Conservation (phyloP, 2,797 vertebrate genomes). For the Mallotus villosus region DNA sequence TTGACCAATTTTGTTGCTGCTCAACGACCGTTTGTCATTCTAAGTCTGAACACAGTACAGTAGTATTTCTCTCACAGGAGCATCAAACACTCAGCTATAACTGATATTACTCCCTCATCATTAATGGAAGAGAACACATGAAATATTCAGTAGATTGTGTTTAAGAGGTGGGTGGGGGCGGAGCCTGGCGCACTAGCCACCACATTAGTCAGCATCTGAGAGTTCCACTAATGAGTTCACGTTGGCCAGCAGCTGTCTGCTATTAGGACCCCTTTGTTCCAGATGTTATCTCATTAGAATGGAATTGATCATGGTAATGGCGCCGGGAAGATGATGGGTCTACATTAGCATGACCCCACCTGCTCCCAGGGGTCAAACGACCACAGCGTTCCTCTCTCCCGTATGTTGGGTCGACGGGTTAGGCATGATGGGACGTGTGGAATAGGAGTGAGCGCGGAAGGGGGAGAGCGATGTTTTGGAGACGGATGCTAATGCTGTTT, state of each 20-base stretch:
- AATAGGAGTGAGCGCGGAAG: neutral
- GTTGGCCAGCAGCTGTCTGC: constrained; percentile 77
- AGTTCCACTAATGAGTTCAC: constrained; percentile 72
- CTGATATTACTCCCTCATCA: constrained; percentile 52
- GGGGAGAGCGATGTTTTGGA: neutral
- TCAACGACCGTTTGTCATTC: constrained; percentile 66
- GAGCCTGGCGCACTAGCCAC: constrained; percentile 53
- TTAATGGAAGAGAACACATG: constrained; percentile 57
- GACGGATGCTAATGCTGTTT: constrained; percentile 3
- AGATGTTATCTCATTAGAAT: constrained; percentile 80
- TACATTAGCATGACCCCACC: constrained; percentile 61
- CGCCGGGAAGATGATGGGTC: constrained; percentile 69
- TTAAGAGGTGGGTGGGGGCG: constrained; percentile 60
- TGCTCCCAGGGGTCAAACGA: constrained; percentile 63
- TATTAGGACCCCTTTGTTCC: constrained; percentile 77
- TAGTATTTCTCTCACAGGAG: constrained; percentile 45
- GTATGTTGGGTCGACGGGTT: constrained; percentile 50
- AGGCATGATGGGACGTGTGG: constrained; percentile 28
- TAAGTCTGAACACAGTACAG: constrained; percentile 57
- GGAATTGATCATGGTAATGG: constrained; percentile 77
- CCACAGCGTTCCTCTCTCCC: constrained; percentile 48
- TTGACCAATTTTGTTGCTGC: constrained; percentile 66
- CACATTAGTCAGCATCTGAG: constrained; percentile 67
- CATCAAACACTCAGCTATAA: constrained; percentile 21
- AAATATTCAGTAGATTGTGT: constrained; percentile 71